Percentiles rank a stretch among this genome's conserved stretches.
Conservation (phyloP, 2,113 vertebrate genomes). For the Indicator maculatus region DNA sequence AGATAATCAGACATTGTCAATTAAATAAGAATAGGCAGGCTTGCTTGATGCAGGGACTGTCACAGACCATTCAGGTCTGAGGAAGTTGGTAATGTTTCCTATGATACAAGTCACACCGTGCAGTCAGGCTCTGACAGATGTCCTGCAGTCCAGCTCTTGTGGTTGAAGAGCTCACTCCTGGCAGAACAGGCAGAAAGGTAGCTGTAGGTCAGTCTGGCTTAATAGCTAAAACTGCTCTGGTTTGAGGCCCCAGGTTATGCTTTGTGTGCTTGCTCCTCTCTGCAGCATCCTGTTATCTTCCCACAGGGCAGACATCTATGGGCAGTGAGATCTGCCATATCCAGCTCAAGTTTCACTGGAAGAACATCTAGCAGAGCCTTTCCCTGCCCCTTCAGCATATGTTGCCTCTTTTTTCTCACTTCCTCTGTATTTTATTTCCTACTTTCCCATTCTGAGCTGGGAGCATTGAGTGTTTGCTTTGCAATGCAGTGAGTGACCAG, state of each 20-base stretch:
- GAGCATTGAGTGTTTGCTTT: accelerated
- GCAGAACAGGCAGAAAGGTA: background rate
- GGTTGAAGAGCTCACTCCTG: accelerated
- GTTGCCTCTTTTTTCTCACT: background rate
- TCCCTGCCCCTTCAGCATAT: background rate
- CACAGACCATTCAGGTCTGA: background rate
- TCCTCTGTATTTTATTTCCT: background rate
- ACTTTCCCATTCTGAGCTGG: background rate
- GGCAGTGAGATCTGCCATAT: background rate
- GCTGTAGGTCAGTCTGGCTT: background rate
- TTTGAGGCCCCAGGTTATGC: background rate
- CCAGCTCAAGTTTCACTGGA: background rate
- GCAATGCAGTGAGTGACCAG: accelerated
- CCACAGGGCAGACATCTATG: accelerated
- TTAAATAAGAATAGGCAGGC: background rate
- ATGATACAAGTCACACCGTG: background rate
- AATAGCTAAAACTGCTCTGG: background rate
- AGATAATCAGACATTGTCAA: background rate
- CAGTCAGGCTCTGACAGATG: accelerated
- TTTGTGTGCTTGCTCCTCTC: accelerated
- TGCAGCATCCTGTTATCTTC: background rate
- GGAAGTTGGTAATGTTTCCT: background rate
- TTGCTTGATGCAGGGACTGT: background rate
- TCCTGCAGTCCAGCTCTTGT: background rate
- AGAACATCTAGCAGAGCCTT: background rate